phyloP scores from a whole-genome alignment of 1,140 invertebrate genomes.

The Paraescarpia echinospica region DNA sequence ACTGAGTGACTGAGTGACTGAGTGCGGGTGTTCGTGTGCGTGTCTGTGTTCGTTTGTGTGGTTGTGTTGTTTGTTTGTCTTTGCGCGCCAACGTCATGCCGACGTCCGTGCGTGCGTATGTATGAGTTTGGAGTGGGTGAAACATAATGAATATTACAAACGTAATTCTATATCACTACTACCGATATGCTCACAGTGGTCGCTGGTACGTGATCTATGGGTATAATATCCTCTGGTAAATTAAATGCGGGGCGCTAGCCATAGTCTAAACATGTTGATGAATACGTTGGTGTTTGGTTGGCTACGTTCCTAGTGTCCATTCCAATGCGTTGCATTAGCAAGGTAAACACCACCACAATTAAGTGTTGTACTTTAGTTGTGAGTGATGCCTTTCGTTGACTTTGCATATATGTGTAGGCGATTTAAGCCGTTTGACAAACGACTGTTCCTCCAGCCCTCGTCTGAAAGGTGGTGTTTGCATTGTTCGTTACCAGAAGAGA shows the following conservation, averaged over 20 bases:
- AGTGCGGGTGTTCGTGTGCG: not conserved
- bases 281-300: not conserved
- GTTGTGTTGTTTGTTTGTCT: too few relatives aligned
- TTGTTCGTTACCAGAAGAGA: not conserved
- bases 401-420: not conserved
- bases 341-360: not conserved
- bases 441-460: not conserved
- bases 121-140: not conserved
- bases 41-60: too few relatives aligned
- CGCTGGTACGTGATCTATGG: not conserved
- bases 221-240: not conserved
- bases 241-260: not conserved
- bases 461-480: not conserved
- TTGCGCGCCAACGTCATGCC: too few relatives aligned
- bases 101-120: too few relatives aligned
- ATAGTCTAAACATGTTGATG: not conserved
- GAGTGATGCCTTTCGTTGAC: not conserved
- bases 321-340: not conserved
- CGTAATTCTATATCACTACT: not conserved
- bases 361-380: not conserved
- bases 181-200: not conserved
- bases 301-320: not conserved
- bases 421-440: not conserved
- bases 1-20: conserved; percentile 6
- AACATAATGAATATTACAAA: not conserved